phyloP scores from a whole-genome alignment of 92 coral and sea anemone species.

The Zoanthus gigantus region DNA sequence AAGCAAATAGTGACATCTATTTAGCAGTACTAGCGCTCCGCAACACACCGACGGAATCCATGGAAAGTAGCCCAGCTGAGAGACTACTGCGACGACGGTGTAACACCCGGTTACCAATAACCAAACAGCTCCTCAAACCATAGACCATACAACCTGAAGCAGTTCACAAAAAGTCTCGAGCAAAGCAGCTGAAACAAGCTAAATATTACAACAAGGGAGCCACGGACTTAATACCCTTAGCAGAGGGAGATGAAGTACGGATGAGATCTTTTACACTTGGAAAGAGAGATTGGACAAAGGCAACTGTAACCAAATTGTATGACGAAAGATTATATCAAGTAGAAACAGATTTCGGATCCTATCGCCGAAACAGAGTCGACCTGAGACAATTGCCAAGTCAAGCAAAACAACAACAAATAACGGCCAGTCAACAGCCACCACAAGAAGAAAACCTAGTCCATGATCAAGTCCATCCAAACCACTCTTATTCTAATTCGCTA shows the following conservation, averaged over 20 bases:
- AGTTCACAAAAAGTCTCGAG: background rate
- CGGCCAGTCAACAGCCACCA: background rate
- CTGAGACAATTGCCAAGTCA: no score
- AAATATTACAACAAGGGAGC: background rate
- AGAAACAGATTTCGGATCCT: no score
- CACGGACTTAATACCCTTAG: conserved; percentile 34
- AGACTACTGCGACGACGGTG: conserved; percentile 53
- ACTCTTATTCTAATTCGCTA: no score
- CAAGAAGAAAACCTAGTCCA: background rate
- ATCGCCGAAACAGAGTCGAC: no score
- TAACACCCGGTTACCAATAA: conserved; percentile 43
- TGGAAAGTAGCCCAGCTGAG: conserved; percentile 73
- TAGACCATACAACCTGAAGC: background rate
- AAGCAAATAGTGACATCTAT: conserved; percentile 34
- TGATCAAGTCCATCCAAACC: background rate
- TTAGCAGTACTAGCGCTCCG: no score
- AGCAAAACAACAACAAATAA: background rate
- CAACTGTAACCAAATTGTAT: background rate
- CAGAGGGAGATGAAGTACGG: conserved; percentile 46
- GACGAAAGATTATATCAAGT: conserved; percentile 43
- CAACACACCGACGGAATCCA: background rate
- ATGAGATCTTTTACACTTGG: conserved; percentile 56
- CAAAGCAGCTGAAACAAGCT: background rate
- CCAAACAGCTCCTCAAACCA: background rate
- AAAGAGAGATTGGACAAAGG: no score